Evolutionary conservation across 1,140 invertebrate genomes (phyloP), one percentile per base, ranked within the genome.

Genomic region (Nebria ingens): DNA sequence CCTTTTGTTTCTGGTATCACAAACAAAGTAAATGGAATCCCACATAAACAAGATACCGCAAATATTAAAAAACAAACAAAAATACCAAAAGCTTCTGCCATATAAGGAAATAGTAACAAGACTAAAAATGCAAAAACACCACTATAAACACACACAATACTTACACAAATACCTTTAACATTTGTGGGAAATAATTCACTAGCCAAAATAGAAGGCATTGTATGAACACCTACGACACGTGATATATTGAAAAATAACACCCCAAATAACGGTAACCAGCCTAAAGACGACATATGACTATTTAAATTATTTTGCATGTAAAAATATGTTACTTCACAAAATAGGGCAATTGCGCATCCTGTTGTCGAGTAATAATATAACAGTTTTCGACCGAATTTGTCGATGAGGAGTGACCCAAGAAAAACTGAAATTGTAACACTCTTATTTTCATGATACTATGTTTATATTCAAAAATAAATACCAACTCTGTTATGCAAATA

Each of bases 1-100:
- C 78, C 79, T 62, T 79, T 80, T 0, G 80, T 83, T 65, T 83
- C 80, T 6, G 81, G 81, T 19, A 83, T 64, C 13, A 78, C 64
- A 57, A 79, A 71, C 21, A 64, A 72, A n/a, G 79, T 60, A 53
- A 80, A 65, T 15, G 79, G 55, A 23, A 74, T 58, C 51, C 75
- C 75, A 29, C 73, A 19, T 20, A 75, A 56, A 2, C 59, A 59
- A 4, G 64, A 23, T 21, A 58, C 38, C 13, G 60, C 59, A 60
- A 52, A 64, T 15, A 45, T 21, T 6, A 51, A 53, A 22, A 62
- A 65, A 49, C 61, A 55, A 6, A 51, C 56, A 17, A 22, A 40
- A 15, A 59, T 59, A 12, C 64, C 65, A 2, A 15, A 22, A 19
- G 11, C 42, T 9, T 25, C 23, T 12, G 62, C 42, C 21, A 66